Evolutionary conservation across 2,888 invertebrate genomes (phyloP).

Genomic region (Arenicola marina): DNA sequence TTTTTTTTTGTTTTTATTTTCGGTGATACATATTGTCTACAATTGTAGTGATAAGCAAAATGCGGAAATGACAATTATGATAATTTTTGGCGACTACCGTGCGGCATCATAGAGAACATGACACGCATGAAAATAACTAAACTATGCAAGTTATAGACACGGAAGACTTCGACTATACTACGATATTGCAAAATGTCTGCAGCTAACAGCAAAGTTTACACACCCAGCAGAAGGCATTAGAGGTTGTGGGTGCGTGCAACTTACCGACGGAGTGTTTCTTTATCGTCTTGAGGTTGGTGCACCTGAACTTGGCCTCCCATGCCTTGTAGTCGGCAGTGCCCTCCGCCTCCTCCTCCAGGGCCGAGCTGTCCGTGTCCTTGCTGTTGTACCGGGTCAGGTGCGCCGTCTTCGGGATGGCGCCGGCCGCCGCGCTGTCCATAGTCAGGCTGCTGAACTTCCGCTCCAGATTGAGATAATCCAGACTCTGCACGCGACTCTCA

Average conservation of each 20-base stretch:
- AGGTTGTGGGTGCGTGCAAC: too few species aligned
- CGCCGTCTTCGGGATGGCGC: constrained; percentile 53
- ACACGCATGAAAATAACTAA: not conserved
- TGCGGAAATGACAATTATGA: too few species aligned
- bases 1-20: too few species aligned
- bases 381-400: constrained; percentile 24
- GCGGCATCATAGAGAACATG: not conserved
- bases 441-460: constrained; percentile 20
- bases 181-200: too few species aligned
- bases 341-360: constrained; percentile 61
- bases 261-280: constrained; percentile 61
- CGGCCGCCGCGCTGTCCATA: constrained; percentile 16
- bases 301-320: constrained; percentile 63
- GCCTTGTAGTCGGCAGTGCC: constrained; percentile 58
- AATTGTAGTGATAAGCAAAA: too few species aligned
- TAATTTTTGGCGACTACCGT: too few species aligned
- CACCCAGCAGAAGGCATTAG: too few species aligned
- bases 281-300: constrained; percentile 60
- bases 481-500: too few species aligned
- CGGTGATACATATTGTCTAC: too few species aligned
- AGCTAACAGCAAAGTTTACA: too few species aligned
- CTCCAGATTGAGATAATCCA: constrained; percentile 38
- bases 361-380: constrained; percentile 58
- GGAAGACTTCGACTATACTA: too few species aligned
- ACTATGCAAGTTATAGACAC: too few species aligned